phyloP scores from a whole-genome alignment of 2,888 invertebrate genomes.

The Sycophila texana region DNA sequence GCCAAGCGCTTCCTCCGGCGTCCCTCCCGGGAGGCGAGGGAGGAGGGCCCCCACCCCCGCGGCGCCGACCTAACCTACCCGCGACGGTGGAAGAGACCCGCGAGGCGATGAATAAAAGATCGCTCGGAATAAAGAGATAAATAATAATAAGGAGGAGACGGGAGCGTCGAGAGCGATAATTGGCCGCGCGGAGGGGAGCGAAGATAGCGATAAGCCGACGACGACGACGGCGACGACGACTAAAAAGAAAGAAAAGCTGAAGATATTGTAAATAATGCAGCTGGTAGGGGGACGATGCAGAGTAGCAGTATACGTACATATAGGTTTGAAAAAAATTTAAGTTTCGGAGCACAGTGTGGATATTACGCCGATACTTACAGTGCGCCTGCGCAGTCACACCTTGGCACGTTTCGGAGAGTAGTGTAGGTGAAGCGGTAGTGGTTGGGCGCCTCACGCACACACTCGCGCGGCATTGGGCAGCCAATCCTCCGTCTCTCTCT shows the following conservation, averaged over 20 bases:
- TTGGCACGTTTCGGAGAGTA: conserved; percentile 66
- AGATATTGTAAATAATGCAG: background rate
- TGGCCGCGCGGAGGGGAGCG: background rate
- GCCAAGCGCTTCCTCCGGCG: conserved; percentile 10
- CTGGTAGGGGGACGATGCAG: background rate
- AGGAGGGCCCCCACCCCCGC: conserved; percentile 4
- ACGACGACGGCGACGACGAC: too few species aligned
- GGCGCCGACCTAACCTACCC: conserved; percentile 37
- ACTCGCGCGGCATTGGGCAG: conserved; percentile 36
- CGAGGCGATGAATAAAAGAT: background rate
- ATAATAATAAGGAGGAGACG: conserved; percentile 17
- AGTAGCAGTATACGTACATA: too few species aligned
- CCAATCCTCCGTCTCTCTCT: background rate
- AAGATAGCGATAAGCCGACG: background rate
- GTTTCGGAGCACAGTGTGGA: background rate
- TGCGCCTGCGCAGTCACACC: conserved; percentile 75
- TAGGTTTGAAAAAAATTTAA: background rate
- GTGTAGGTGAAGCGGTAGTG: conserved; percentile 30
- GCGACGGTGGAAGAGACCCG: conserved; percentile 3
- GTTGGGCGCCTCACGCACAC: conserved; percentile 27
- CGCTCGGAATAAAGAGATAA: background rate
- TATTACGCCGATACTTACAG: conserved; percentile 66
- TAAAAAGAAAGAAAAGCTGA: background rate
- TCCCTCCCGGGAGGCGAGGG: background rate
- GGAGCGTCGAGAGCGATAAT: conserved; percentile 5